Base-by-base conservation (phyloP, 2,888 invertebrate species). In the Octonoba sinensis region DNA sequence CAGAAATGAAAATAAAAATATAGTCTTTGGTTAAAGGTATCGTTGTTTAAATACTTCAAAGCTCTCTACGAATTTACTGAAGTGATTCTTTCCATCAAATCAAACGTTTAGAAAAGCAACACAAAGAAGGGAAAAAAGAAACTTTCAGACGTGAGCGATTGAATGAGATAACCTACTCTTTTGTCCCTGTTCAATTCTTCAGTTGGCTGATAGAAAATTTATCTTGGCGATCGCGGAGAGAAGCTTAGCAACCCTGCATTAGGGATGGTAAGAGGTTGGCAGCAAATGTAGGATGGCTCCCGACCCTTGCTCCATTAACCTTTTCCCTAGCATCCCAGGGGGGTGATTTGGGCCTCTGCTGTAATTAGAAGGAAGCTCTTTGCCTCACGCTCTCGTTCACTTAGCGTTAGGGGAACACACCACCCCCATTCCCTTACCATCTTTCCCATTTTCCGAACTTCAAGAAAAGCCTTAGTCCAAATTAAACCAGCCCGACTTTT, bases 261-360 rank as follows among this genome's bases (percentile, higher is more conserved):
- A 44, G 18, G 36, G 70, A 77, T 62, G 54, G 62, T 77, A 70
- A 69, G 76, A 77, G 76, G 76, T 77, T 77, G 76, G 76, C 75
- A 75, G 75, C 67, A 75, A 77, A 77, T 70, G 76, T 70, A 70
- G 76, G 76, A 69, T 77, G 76, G 54, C 71, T 77, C 59, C 71
- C 77, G 77, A 77, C 81, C 81, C 67, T 46, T 81, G 81, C 74
- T 74, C 81, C 81, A 81, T 81, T 81, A 81, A 81, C 81, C 81
- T 81, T 66, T 66, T 74, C 79, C 74, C 74, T 69, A 18, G 81
- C 56, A 13, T 74, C 74, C 74, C 74, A 70, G 36, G 69, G 81
- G 81, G 73, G 73, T 73, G 74, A 74, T 81, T 81, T 73, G 81
- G 74, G 62, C 73, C 74, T 67, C 62, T 36, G 69, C 81, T 69